Evolutionary conservation across 2,113 vertebrate species (phyloP).

Genomic region (Poeciliopsis retropinna): DNA sequence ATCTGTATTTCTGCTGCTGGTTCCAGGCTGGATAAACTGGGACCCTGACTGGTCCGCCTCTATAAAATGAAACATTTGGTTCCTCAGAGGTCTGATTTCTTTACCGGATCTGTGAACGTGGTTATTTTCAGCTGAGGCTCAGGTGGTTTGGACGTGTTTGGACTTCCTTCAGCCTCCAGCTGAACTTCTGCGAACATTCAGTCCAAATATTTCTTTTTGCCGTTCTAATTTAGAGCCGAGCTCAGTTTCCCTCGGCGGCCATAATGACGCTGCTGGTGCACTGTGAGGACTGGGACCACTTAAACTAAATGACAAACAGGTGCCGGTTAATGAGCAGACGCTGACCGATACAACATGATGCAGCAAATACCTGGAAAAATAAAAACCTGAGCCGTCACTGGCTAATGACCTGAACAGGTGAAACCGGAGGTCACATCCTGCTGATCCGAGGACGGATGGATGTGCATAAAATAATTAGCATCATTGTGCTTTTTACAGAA

Average conservation of each 20-base stretch:
- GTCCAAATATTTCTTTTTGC: neutral
- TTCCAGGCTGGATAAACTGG: too few species aligned
- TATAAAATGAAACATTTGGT: too few species aligned
- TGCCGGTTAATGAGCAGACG: neutral
- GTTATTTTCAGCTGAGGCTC: too few species aligned
- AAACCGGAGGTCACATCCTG: neutral
- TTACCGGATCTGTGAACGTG: too few species aligned
- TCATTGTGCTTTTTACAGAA: neutral
- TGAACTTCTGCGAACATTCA: neutral
- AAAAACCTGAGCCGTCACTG: neutral
- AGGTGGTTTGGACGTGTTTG: too few species aligned
- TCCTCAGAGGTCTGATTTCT: too few species aligned
- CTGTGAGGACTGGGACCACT: neutral
- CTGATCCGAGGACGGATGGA: too few species aligned
- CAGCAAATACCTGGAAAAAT: neutral
- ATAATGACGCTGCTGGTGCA: neutral
- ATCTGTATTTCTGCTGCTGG: too few species aligned
- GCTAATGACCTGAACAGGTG: neutral
- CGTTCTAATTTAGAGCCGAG: neutral
- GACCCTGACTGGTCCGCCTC: too few species aligned
- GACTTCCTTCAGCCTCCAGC: neutral
- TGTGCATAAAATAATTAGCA: neutral
- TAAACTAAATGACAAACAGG: neutral
- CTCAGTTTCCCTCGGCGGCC: neutral
- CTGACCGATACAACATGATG: neutral